Evolutionary conservation across 1,140 invertebrate species (phyloP).

Genomic region (Dreissena polymorpha): DNA sequence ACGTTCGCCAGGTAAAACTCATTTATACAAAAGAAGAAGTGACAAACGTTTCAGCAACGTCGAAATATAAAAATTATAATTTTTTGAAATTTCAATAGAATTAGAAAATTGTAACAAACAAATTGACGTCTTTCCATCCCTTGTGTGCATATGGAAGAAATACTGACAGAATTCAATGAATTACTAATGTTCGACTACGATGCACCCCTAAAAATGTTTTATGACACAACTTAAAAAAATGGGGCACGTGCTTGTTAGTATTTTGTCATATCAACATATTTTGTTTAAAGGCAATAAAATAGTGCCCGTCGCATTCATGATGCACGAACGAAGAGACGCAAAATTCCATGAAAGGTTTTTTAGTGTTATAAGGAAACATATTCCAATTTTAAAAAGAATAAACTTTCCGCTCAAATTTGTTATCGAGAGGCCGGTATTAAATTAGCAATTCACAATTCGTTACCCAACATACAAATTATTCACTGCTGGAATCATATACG

Average conservation of each 20-base stretch:
- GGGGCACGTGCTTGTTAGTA: conserved; percentile 1
- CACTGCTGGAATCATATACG: too few relatives aligned
- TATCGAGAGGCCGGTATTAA: neutral
- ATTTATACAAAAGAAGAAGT: too few relatives aligned
- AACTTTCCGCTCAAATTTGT: neutral
- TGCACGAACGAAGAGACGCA: conserved; percentile 33
- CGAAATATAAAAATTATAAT: too few relatives aligned
- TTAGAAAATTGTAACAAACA: too few relatives aligned
- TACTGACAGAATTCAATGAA: too few relatives aligned
- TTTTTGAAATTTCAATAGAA: too few relatives aligned
- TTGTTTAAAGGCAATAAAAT: conserved; percentile 5
- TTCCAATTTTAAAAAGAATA: conserved; percentile 6
- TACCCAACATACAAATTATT: too few relatives aligned
- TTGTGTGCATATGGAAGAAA: conserved; percentile 3
- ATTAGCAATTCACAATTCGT: neutral
- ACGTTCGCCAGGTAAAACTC: too few relatives aligned
- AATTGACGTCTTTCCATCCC: conserved; percentile 1
- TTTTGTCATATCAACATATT: conserved; percentile 8
- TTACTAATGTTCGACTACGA: too few relatives aligned
- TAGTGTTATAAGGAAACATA: neutral
- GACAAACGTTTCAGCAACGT: too few relatives aligned
- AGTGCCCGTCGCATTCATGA: conserved; percentile 17
- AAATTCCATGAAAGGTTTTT: conserved; percentile 28
- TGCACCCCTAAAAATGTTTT: too few relatives aligned
- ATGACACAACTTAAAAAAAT: conserved; percentile 17